Percentiles rank a stretch among this genome's conserved stretches.
Conservation (phyloP, 1,140 invertebrate genomes). For the Pseudomyrmex dendroicus region DNA sequence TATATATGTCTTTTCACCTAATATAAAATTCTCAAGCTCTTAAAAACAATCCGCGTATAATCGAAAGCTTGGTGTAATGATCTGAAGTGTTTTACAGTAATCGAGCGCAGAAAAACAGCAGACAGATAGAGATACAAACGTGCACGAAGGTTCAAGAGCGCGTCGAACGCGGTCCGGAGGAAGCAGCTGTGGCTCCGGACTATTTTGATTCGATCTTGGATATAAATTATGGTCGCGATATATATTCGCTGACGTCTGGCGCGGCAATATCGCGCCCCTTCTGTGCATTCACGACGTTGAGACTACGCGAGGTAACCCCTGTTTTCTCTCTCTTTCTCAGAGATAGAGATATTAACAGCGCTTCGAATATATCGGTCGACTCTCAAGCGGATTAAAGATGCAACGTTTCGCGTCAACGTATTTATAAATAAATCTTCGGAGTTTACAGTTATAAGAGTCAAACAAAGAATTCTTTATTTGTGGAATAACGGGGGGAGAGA, state of each 20-base stretch:
- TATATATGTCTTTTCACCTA: too few relatives aligned
- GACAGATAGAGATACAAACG: slow-evolving; percentile 18
- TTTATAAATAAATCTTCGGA: background rate
- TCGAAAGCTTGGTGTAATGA: too few relatives aligned
- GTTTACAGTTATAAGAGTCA: background rate
- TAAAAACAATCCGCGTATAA: too few relatives aligned
- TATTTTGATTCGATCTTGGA: slow-evolving; percentile 67
- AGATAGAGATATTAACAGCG: background rate
- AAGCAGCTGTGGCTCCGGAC: slow-evolving; percentile 51
- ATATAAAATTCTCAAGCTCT: too few relatives aligned
- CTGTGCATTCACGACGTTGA: slow-evolving; percentile 23
- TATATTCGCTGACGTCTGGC: slow-evolving; percentile 68
- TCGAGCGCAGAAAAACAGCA: too few relatives aligned
- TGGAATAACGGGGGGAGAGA: slow-evolving; percentile 18
- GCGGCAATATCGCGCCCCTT: slow-evolving; percentile 40
- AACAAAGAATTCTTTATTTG: slow-evolving; percentile 4
- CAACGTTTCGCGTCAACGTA: background rate
- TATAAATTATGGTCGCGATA: slow-evolving; percentile 69
- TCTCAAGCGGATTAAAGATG: slow-evolving; percentile 14
- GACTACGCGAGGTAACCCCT: slow-evolving; percentile 14
- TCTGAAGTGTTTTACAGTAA: too few relatives aligned
- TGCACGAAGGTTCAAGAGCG: slow-evolving; percentile 64
- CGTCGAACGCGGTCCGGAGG: slow-evolving; percentile 26
- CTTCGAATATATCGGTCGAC: slow-evolving; percentile 9
- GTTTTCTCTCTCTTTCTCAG: too few relatives aligned